phyloP scores from a whole-genome alignment of 2,797 vertebrate species.

The Siniperca scherzeri region DNA sequence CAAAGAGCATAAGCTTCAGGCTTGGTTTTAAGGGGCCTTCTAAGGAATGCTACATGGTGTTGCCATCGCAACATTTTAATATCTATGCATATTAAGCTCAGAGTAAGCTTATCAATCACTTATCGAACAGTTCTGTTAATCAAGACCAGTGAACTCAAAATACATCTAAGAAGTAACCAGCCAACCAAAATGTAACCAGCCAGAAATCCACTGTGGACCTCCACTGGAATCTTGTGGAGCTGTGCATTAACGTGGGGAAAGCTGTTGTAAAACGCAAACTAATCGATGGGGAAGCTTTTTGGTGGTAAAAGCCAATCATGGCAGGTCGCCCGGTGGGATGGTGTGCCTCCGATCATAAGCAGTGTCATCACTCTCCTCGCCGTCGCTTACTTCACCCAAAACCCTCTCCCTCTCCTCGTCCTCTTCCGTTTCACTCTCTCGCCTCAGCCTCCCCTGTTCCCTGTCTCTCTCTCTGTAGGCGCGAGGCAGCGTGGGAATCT shows the following conservation, averaged over 20 bases:
- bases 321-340: slow-evolving; percentile 79
- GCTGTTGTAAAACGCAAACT: background rate
- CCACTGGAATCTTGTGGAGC: slow-evolving; percentile 9
- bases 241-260: slow-evolving; percentile 31
- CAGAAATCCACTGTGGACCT: slow-evolving; percentile 41
- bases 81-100: slow-evolving; percentile 26
- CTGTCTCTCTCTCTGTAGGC: slow-evolving; percentile 74
- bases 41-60: slow-evolving; percentile 32
- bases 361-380: slow-evolving; percentile 86
- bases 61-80: slow-evolving; percentile 38
- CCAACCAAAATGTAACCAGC: slow-evolving; percentile 28
- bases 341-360: slow-evolving; percentile 84
- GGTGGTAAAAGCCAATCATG: slow-evolving; percentile 63
- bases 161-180: slow-evolving; percentile 11
- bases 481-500: slow-evolving; percentile 78
- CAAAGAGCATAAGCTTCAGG: slow-evolving; percentile 26
- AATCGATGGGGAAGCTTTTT: background rate
- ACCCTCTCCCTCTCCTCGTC: slow-evolving; percentile 82
- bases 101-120: slow-evolving; percentile 24
- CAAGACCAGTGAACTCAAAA: slow-evolving; percentile 24
- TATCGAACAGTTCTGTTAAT: slow-evolving; percentile 17
- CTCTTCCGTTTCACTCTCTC: slow-evolving; percentile 84
- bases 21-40: slow-evolving; percentile 18
- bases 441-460: slow-evolving; percentile 68
- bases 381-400: slow-evolving; percentile 78